Evolutionary conservation across 2,797 vertebrate genomes (phyloP).

Genomic region (Merluccius polli): DNA sequence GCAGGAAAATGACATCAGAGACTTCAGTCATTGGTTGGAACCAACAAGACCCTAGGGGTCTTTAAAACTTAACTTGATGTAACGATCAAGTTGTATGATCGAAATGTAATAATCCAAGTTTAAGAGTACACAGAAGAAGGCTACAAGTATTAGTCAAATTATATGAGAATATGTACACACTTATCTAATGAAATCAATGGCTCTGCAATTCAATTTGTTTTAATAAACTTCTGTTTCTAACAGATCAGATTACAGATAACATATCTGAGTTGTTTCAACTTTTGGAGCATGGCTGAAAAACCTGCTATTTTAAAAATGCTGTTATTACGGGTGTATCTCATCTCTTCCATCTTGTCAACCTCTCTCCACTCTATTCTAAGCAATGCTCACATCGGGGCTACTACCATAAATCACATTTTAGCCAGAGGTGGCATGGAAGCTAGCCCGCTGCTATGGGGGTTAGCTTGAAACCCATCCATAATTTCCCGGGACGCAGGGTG

Average conservation of each 20-base stretch:
- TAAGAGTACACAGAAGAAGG: background rate
- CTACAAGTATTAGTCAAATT: background rate
- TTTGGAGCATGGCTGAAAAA: background rate
- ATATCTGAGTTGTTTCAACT: too few species aligned
- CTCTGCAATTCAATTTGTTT: background rate
- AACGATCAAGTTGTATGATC: background rate
- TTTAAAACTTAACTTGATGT: background rate
- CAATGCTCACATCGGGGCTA: conserved; percentile 63
- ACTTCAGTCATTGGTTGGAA: background rate
- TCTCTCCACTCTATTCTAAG: conserved; percentile 64
- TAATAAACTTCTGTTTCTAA: too few species aligned
- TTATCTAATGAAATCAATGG: too few species aligned
- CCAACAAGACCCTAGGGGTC: background rate
- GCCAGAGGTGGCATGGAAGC: conserved; percentile 63
- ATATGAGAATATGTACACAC: too few species aligned
- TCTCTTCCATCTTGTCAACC: background rate
- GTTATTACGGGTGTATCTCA: background rate
- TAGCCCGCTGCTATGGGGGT: conserved; percentile 61
- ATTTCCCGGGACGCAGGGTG: conserved; percentile 61
- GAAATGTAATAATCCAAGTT: background rate
- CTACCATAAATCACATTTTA: conserved; percentile 65
- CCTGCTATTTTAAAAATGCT: background rate
- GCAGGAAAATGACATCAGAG: background rate
- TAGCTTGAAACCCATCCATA: conserved; percentile 63
- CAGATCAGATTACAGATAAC: too few species aligned